Evolutionary conservation across 1,140 invertebrate genomes (phyloP).

Genomic region (Drosophila varians): DNA sequence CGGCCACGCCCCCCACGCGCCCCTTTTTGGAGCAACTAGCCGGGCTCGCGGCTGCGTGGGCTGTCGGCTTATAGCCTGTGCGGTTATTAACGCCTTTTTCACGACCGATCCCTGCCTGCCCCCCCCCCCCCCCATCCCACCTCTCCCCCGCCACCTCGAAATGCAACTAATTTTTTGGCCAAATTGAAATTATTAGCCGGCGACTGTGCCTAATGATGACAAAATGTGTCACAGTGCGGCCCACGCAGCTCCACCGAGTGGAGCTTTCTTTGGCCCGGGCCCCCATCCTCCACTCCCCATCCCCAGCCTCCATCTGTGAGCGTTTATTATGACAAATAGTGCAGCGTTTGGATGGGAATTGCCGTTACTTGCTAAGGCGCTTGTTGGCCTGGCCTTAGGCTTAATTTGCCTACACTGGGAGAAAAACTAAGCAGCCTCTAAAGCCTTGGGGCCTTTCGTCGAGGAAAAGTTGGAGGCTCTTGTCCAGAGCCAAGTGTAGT

Average conservation of each 20-base stretch:
- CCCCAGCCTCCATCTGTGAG: conserved; percentile 53
- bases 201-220: conserved; percentile 82
- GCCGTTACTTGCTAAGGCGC: conserved; percentile 69
- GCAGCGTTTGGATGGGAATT: conserved; percentile 73
- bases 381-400: conserved; percentile 66
- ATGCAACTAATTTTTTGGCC: conserved; percentile 77
- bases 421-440: no score
- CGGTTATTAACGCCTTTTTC: conserved; percentile 68
- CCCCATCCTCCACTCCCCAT: no score
- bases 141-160: neutral
- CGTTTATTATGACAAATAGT: conserved; percentile 83
- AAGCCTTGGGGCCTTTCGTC: no score
- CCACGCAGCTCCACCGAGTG: conserved; percentile 53
- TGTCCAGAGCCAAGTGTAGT: conserved; percentile 46
- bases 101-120: conserved; percentile 2
- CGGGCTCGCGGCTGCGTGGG: conserved; percentile 51
- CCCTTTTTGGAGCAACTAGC: conserved; percentile 17
- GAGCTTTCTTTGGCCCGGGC: conserved; percentile 63
- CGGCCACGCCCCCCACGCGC: conserved; percentile 18
- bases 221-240: conserved; percentile 80
- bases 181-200: conserved; percentile 82
- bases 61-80: conserved; percentile 54
- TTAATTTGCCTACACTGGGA: conserved; percentile 62
- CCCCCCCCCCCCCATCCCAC: neutral
- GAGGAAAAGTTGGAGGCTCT: no score